phyloP scores from a whole-genome alignment of 2,888 invertebrate species.

The Eupithecia abbreviata region DNA sequence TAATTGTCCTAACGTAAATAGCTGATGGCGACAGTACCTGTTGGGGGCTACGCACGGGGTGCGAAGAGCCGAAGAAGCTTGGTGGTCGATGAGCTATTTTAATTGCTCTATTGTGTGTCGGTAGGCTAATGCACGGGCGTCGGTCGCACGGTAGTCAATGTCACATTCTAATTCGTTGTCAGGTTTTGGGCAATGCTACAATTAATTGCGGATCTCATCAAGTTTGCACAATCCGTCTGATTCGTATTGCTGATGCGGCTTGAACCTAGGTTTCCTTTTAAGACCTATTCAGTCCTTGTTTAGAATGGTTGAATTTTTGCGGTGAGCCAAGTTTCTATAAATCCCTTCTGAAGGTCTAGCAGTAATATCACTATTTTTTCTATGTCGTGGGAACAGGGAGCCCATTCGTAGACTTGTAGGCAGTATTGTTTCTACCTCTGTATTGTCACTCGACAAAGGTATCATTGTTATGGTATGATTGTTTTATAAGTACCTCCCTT shows the following conservation, averaged over 20 bases:
- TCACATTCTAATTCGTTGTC: conserved; percentile 63
- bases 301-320: conserved; percentile 18
- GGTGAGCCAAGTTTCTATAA: not conserved
- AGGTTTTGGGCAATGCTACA: conserved; percentile 56
- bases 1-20: conserved; percentile 74
- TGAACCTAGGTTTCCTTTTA: conserved; percentile 22
- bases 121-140: conserved; percentile 53
- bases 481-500: conserved; percentile 40
- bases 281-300: conserved; percentile 13
- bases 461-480: conserved; percentile 48
- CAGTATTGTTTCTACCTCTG: conserved; percentile 40
- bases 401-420: conserved; percentile 23
- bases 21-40: conserved; percentile 61
- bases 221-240: conserved; percentile 32
- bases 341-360: conserved; percentile 29
- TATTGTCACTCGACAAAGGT: conserved; percentile 50
- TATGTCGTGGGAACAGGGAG: conserved; percentile 42
- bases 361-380: conserved; percentile 33
- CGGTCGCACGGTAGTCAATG: conserved; percentile 70
- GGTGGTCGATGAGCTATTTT: conserved; percentile 55
- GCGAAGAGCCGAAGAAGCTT: conserved; percentile 48
- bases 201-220: conserved; percentile 51
- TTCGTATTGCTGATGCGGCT: conserved; percentile 16
- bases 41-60: conserved; percentile 45
- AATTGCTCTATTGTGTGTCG: conserved; percentile 69